Conservation (phyloP, 1,140 invertebrate species). For the Hetaerina americana region DNA sequence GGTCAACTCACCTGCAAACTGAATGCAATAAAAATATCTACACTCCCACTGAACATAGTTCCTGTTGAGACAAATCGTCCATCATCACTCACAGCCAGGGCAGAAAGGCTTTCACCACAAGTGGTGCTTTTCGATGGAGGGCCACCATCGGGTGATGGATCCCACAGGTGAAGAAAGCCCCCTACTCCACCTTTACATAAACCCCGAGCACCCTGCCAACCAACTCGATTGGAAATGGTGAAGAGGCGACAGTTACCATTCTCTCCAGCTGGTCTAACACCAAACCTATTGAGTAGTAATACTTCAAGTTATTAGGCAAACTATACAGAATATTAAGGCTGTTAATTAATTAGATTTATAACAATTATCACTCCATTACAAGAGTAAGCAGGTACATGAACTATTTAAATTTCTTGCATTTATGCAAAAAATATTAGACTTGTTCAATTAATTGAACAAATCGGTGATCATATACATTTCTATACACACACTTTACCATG, state of each 20-base stretch:
- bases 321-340: slow-evolving; percentile 12
- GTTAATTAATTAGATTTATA: slow-evolving; percentile 10
- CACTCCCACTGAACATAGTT: slow-evolving; percentile 81
- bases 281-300: slow-evolving; percentile 37
- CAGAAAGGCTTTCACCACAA: slow-evolving; percentile 62
- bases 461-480: no score
- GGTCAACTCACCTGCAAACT: slow-evolving; percentile 65
- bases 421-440: no score
- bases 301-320: slow-evolving; percentile 15
- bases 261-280: slow-evolving; percentile 45
- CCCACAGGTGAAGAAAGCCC: slow-evolving; percentile 48
- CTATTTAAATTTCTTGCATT: no score
- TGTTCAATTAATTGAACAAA: no score
- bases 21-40: slow-evolving; percentile 82
- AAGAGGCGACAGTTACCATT: slow-evolving; percentile 54
- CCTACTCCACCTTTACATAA: slow-evolving; percentile 21
- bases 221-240: slow-evolving; percentile 65
- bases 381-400: no score
- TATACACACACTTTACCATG: no score
- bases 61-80: slow-evolving; percentile 83
- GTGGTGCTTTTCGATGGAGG: slow-evolving; percentile 24
- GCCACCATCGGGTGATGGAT: slow-evolving; percentile 24
- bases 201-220: slow-evolving; percentile 45
- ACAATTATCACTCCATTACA: no score
- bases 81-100: slow-evolving; percentile 78